These are phyloP conservation scores for Macaria liturata DNA, from an alignment of 2,888 invertebrate genomes.

Conservation along the genomic window DNA sequence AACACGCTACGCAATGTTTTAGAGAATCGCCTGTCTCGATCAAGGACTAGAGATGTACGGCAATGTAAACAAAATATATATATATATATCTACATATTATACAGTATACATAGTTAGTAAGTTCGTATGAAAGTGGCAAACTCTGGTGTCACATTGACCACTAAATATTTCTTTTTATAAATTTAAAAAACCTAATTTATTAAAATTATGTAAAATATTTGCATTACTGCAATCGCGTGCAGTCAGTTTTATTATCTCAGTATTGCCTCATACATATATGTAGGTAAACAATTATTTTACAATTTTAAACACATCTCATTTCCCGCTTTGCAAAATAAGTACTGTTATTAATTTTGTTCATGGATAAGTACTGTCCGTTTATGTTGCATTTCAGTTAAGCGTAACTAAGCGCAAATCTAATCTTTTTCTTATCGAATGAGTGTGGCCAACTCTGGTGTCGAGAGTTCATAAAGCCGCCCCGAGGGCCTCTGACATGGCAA, in stretches of 20 bases:
- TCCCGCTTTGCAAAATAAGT: constrained; percentile 12
- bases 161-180: too few relatives aligned
- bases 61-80: constrained; percentile 17
- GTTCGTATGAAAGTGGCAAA: too few relatives aligned
- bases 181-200: too few relatives aligned
- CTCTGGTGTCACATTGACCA: too few relatives aligned
- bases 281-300: constrained; percentile 22
- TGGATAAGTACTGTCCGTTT: too few relatives aligned
- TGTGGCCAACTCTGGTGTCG: too few relatives aligned
- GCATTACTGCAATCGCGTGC: constrained; percentile 12
- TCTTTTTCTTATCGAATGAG: too few relatives aligned
- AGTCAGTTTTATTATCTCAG: constrained; percentile 6
- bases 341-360: not conserved
- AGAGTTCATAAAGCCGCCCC: too few relatives aligned
- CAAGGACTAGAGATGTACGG: constrained; percentile 27
- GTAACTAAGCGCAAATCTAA: too few relatives aligned
- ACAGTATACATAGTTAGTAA: too few relatives aligned
- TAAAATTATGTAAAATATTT: not conserved
- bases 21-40: constrained; percentile 14
- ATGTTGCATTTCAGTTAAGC: too few relatives aligned
- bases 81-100: not conserved
- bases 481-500: too few relatives aligned
- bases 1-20: constrained; percentile 14
- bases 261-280: constrained; percentile 15
- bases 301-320: constrained; percentile 16